A percentile compares a stretch with the other conserved stretches of the same genome.
These are phyloP conservation scores for Pelobates fuscus DNA, from an alignment of 2,113 vertebrate species.

Conservation along the genomic window DNA sequence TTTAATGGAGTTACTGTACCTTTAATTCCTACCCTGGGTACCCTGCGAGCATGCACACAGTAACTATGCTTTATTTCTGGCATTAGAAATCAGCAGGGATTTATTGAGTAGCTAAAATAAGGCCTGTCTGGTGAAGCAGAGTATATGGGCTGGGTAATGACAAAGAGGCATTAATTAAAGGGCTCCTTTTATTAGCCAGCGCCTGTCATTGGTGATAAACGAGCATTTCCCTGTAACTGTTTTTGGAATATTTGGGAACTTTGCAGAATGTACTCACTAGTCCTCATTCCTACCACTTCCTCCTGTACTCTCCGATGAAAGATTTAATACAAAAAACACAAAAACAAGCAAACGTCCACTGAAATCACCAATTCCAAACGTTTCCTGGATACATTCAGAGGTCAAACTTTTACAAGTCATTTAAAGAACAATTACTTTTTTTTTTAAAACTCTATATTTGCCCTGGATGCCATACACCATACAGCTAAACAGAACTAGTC, in stretches of 20 bases:
- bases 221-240: slow-evolving; percentile 65
- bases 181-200: slow-evolving; percentile 64
- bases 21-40: no score
- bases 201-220: slow-evolving; percentile 67
- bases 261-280: slow-evolving; percentile 57
- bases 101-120: slow-evolving; percentile 39
- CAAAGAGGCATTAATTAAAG: slow-evolving; percentile 55
- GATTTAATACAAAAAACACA: slow-evolving; percentile 64
- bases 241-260: slow-evolving; percentile 65
- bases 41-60: no score
- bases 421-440: slow-evolving; percentile 50
- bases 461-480: no score
- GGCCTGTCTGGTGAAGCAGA: neutral
- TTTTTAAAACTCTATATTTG: no score
- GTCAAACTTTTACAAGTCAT: slow-evolving; percentile 65
- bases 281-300: slow-evolving; percentile 61
- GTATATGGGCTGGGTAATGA: slow-evolving; percentile 49
- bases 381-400: slow-evolving; percentile 69
- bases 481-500: no score
- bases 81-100: slow-evolving; percentile 12
- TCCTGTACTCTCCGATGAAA: slow-evolving; percentile 63
- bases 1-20: no score
- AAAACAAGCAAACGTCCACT: slow-evolving; percentile 63
- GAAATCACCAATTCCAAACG: slow-evolving; percentile 52
- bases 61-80: neutral